Evolutionary conservation across 1,140 invertebrate genomes (phyloP), one percentile per base, ranked within the genome.

Genomic region (Brachionus plicatilis): DNA sequence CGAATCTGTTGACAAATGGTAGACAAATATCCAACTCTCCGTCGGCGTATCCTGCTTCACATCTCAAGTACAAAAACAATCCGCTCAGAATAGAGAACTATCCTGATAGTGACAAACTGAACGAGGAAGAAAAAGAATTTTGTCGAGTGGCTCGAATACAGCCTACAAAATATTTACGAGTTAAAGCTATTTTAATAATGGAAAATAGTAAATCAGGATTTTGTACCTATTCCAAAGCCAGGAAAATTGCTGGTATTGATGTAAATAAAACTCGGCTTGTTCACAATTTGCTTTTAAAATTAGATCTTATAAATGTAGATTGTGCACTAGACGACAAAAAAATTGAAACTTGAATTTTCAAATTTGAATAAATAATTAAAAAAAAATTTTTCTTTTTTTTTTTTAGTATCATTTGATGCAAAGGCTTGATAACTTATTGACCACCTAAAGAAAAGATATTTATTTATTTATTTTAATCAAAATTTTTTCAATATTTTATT

Each of bases 231-330:
- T 60, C 79, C 4, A 60, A 20, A 68, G 79, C 79, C 3, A 27
- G 79, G 17, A 82, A 82, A 65, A 82, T 82, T 24, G 79, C 79
- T 65, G 79, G 79, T 27, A 82, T 82, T 65, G 79, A 82, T 68
- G 79, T 82, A 82, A 82, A 82, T 47, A 82, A 82, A 68, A 82
- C 79, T 20, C 20, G 79, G 29, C 27, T 82, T 1, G 65, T 82
- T 9, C 79, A 82, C 37, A 82, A 68, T 41, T 68, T 65, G 20
- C 27, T 82, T 11, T 24, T 82, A 33, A 82, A 82, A 37, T 65
- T 68, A 43, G 33, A 82, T 9, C 33, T 65, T 3, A 82, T 82
- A 20, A 82, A n/a, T 20, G 27, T 47, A 9, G 33, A 47, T 47
- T 4, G 20, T 7, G 17, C 43, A 3, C 24, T 9, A 24, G 45